Evolutionary conservation across 2,888 invertebrate genomes (phyloP).

Genomic region (Cerastoderma edule): DNA sequence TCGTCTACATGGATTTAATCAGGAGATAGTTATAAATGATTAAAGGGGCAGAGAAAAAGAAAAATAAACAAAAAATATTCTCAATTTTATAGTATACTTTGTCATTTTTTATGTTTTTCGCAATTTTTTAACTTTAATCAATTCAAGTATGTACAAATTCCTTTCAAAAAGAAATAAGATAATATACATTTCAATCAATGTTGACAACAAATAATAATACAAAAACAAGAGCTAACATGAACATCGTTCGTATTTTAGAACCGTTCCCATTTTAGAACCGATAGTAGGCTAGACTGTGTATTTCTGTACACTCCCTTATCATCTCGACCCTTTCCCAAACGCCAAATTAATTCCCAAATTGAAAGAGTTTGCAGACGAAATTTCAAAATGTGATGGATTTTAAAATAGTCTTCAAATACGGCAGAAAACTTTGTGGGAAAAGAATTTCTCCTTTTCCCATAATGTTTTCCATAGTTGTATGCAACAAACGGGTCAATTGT

Average conservation of each 20-base stretch:
- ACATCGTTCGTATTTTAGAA: no score
- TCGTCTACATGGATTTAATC: no score
- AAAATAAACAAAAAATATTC: no score
- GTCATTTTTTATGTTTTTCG: conserved; percentile 37
- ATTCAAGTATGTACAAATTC: conserved; percentile 44
- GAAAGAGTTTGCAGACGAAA: neutral
- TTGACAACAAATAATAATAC: conserved; percentile 46
- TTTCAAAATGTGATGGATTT: no score
- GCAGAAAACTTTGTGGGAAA: conserved; percentile 14
- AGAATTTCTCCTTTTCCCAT: conserved; percentile 10
- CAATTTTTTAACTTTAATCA: conserved; percentile 42
- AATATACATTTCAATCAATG: conserved; percentile 32
- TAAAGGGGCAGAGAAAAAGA: no score
- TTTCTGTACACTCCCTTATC: no score
- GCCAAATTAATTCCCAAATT: neutral
- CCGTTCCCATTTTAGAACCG: conserved; percentile 3
- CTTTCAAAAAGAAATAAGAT: conserved; percentile 51
- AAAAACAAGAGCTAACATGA: conserved; percentile 18
- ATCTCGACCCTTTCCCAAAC: conserved; percentile 24
- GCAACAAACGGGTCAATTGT: neutral
- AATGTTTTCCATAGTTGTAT: conserved; percentile 3
- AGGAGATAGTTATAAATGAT: no score
- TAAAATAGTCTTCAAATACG: neutral
- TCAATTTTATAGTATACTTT: conserved; percentile 12
- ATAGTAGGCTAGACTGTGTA: no score